Conservation (phyloP, 2,888 invertebrate genomes). For the Boloria selene region DNA sequence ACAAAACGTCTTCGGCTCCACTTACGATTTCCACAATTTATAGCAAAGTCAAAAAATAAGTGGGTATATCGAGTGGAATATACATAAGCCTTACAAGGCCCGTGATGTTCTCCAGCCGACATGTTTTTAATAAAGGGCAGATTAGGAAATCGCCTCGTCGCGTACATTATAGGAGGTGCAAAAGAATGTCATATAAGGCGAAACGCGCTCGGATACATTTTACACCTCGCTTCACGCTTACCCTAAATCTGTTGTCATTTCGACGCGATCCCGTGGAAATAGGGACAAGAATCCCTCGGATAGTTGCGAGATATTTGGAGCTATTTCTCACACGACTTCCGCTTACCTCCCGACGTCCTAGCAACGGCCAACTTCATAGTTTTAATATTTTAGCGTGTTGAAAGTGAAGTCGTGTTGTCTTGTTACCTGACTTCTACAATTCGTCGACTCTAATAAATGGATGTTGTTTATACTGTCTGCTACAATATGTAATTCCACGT, state of each 20-base stretch:
- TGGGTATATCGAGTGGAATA: conserved; percentile 37
- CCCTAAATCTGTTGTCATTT: conserved; percentile 82
- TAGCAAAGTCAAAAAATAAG: conserved; percentile 34
- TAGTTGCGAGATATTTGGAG: conserved; percentile 74
- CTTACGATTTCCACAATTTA: conserved; percentile 34
- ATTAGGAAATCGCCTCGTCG: conserved; percentile 70
- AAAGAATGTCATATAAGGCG: conserved; percentile 79
- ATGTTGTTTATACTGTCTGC: conserved; percentile 13
- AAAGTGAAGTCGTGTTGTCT: conserved; percentile 68
- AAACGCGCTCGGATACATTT: conserved; percentile 76
- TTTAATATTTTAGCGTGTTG: conserved; percentile 75
- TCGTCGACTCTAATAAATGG: conserved; percentile 36
- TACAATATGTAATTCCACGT: background rate
- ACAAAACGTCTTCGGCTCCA: conserved; percentile 30
- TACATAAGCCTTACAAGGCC: conserved; percentile 33
- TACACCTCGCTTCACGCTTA: conserved; percentile 79
- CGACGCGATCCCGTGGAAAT: conserved; percentile 74
- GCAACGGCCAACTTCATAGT: conserved; percentile 53
- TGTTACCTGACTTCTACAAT: conserved; percentile 53
- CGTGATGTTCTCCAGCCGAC: conserved; percentile 51
- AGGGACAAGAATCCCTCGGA: conserved; percentile 73
- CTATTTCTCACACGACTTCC: conserved; percentile 74
- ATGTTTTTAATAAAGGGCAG: conserved; percentile 77
- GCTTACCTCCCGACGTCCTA: conserved; percentile 36
- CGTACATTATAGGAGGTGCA: conserved; percentile 68